Evolutionary conservation across 2,113 vertebrate species (phyloP), one percentile per base, ranked within the genome.

Genomic region (Pica pica): DNA sequence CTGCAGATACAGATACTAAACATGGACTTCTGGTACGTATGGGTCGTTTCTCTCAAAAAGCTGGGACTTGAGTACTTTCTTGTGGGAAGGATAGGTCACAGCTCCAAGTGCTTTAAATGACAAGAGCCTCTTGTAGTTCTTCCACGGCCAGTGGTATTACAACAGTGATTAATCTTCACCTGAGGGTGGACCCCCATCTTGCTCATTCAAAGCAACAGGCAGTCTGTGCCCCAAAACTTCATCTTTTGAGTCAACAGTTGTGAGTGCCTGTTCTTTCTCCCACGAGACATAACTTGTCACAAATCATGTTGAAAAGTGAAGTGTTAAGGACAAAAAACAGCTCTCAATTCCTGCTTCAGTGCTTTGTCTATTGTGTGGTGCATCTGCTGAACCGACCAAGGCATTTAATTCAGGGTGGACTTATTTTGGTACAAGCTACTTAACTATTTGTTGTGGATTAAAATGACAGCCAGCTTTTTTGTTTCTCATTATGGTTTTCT

Each of bases 21-120:
- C 9, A 2, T 1, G 11, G 42, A 26, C 39, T 60, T 55, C 23
- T 63, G 39, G 31, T 49, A 28, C 1, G 0, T 47, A 0, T 22
- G 35, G 46, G 33, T 7, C 18, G 0, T 61, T 90, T 31, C 26
- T 26, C 20, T 73, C 37, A 14, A 33, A 56, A 41, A 69, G 27
- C 63, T 47, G 63, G 11, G 37, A 56, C 27, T 27, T 3, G 5
- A 30, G 44, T 35, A 9, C 30, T 44, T 37, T 16, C 35, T 42
- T 65, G 39, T 33, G 8, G 39, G 65, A 46, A 77, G 53, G 16
- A 35, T 3, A 39, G 31, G 13, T 57, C 16, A 1, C 65, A 70
- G 42, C 37, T 67, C 31, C 30, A 31, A 37, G 71, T 16, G 39
- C 55, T 80, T 37, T n/a, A 65, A 74, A 30, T 53, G 56, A 39